Percentiles rank a stretch among this genome's conserved stretches.
These are phyloP conservation scores for Cyanoramphus novaezelandiae DNA, from an alignment of 2,113 vertebrate species.

Conservation along the genomic window DNA sequence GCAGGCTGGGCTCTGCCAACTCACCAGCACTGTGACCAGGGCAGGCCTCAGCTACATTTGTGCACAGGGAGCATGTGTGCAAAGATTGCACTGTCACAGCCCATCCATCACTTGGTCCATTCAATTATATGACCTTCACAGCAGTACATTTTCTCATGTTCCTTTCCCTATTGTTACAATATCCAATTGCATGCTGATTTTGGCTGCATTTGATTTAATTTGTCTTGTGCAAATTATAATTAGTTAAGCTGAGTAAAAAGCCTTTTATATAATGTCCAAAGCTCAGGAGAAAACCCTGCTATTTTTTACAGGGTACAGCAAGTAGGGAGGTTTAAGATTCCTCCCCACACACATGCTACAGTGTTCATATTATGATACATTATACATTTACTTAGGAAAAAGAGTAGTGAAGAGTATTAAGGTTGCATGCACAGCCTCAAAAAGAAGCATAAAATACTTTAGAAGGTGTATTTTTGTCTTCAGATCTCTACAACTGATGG, in stretches of 20 bases:
- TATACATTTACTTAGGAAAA: not conserved
- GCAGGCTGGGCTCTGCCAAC: not conserved
- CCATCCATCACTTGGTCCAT: rapidly evolving
- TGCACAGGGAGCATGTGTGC: rapidly evolving
- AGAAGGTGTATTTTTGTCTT: not conserved
- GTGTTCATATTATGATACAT: too few species aligned
- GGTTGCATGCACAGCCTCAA: not conserved
- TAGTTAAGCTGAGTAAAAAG: not conserved
- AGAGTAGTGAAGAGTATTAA: not conserved
- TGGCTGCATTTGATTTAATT: not conserved
- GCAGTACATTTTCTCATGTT: rapidly evolving
- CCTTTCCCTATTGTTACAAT: not conserved
- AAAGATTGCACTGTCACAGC: not conserved
- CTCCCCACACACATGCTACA: not conserved
- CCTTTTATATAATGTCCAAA: not conserved
- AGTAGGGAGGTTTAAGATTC: not conserved
- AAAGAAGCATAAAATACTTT: not conserved
- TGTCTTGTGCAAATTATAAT: not conserved
- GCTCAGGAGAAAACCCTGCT: not conserved
- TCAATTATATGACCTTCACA: not conserved
- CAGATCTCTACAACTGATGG: not conserved
- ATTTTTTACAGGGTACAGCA: not conserved
- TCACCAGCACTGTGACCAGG: rapidly evolving
- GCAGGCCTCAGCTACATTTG: not conserved
- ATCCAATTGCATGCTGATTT: not conserved